phyloP scores from a whole-genome alignment of 2,113 vertebrate species.

The Tenebrosternarchus preto region DNA sequence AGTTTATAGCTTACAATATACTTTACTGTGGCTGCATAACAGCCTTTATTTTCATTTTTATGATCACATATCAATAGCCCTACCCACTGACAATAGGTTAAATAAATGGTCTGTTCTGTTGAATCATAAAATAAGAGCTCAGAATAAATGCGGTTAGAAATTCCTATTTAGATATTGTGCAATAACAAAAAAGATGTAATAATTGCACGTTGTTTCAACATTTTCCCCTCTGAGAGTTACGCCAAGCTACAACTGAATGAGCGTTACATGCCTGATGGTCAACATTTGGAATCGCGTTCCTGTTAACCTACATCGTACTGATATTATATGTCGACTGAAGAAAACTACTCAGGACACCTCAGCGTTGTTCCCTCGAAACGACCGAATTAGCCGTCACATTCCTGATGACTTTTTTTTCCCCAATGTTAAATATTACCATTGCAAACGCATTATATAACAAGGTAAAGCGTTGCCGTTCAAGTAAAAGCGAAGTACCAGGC shows the following conservation, averaged over 20 bases:
- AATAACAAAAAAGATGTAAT: background rate
- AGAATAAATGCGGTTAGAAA: background rate
- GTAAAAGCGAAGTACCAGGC: background rate
- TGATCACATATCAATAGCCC: no score
- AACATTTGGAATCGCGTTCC: background rate
- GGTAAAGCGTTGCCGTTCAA: background rate
- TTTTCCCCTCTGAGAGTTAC: background rate
- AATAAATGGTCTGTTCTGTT: no score
- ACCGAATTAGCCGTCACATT: background rate
- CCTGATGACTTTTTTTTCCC: background rate
- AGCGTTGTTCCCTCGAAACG: background rate
- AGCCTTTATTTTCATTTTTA: no score
- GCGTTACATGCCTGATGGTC: background rate
- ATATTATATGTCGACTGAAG: slow-evolving; percentile 9
- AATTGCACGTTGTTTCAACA: slow-evolving; percentile 1
- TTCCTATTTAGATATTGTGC: background rate
- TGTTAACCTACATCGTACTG: background rate
- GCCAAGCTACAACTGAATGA: background rate
- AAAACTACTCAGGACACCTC: background rate
- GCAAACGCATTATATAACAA: background rate
- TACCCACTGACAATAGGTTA: no score
- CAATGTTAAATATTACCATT: background rate
- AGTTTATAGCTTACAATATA: no score
- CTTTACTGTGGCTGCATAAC: no score
- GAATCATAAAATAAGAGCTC: background rate